phyloP scores from a whole-genome alignment of 2,797 vertebrate genomes.

The Anguilla anguilla region DNA sequence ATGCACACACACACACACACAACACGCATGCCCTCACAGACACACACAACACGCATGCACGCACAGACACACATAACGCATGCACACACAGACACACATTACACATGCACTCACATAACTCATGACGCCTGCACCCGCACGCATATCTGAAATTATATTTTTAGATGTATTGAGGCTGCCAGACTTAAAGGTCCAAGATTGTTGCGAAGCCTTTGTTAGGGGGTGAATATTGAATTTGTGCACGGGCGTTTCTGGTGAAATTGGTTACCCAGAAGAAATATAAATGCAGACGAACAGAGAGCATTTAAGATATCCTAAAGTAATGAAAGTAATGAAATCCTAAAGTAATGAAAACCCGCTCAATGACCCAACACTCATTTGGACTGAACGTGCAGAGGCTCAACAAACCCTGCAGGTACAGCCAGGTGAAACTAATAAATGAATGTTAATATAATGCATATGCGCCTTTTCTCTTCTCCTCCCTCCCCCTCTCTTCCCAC shows the following conservation, averaged over 20 bases:
- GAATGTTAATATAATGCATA: slow-evolving; percentile 44
- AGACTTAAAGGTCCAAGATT: background rate
- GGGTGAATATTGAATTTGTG: background rate
- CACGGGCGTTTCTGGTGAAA: background rate
- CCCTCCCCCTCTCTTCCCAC: too few species aligned
- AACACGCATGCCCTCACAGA: too few species aligned
- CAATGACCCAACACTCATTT: background rate
- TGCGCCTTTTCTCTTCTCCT: too few species aligned
- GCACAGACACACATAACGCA: background rate
- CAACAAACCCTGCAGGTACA: background rate
- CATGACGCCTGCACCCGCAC: background rate
- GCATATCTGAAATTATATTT: background rate
- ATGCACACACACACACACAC: background rate
- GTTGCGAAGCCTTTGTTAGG: background rate
- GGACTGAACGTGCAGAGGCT: background rate
- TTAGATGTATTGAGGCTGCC: slow-evolving; percentile 9
- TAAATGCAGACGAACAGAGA: background rate
- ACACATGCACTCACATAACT: background rate
- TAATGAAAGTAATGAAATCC: background rate
- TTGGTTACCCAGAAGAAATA: background rate
- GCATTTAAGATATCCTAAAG: background rate
- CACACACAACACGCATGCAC: background rate
- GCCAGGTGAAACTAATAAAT: slow-evolving; percentile 41
- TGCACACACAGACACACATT: background rate
- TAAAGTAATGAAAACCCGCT: background rate